These are phyloP conservation scores for Lateolabrax maculatus DNA, from an alignment of 2,797 vertebrate genomes.

Conservation along the genomic window DNA sequence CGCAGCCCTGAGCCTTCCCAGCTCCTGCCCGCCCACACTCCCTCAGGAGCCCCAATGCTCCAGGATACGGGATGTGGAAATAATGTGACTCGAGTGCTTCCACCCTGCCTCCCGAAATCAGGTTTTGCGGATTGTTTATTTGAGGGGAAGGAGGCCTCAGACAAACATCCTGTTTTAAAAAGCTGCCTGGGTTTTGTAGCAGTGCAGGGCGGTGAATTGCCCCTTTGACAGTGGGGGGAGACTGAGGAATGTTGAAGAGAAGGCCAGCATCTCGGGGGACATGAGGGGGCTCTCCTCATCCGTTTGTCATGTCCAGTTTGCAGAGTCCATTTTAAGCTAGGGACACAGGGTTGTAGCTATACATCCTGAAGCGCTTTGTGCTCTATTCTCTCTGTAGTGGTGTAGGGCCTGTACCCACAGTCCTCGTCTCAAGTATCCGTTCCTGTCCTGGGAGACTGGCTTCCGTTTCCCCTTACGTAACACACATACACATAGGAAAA, in stretches of 20 bases:
- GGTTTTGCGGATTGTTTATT: constrained; percentile 94
- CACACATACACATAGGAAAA: constrained; percentile 72
- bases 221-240: constrained; percentile 81
- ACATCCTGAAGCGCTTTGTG: constrained; percentile 77
- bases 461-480: constrained; percentile 88
- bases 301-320: constrained; percentile 78
- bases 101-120: constrained; percentile 90
- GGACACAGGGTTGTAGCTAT: constrained; percentile 51
- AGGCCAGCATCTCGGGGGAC: constrained; percentile 79
- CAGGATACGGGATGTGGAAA: constrained; percentile 88
- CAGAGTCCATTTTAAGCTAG: constrained; percentile 62
- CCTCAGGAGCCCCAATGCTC: constrained; percentile 76
- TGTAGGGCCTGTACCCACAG: constrained; percentile 69
- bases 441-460: constrained; percentile 83
- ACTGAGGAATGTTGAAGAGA: constrained; percentile 86
- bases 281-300: constrained; percentile 70
- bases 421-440: constrained; percentile 81
- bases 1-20: constrained; percentile 81
- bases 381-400: constrained; percentile 66
- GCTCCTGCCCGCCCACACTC: constrained; percentile 70
- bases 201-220: constrained; percentile 80
- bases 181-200: constrained; percentile 86
- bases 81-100: constrained; percentile 86
- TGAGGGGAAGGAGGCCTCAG: constrained; percentile 92
- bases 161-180: constrained; percentile 96